Conservation (phyloP, 2,888 invertebrate genomes). For the Oxystoma pomonae region DNA sequence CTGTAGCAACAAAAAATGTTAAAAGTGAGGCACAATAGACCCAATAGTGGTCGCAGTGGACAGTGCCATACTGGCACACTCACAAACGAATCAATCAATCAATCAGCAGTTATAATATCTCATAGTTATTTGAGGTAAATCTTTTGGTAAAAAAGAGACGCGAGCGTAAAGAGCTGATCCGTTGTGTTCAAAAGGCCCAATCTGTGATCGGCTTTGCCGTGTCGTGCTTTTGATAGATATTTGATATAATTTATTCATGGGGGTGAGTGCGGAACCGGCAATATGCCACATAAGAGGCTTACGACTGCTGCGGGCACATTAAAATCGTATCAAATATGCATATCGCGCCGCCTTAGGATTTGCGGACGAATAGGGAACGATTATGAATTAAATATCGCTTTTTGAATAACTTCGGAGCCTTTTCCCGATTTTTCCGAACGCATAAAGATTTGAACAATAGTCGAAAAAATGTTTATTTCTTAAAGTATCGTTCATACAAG, state of each 20-base stretch:
- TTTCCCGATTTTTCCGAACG: too few relatives aligned
- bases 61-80: too few relatives aligned
- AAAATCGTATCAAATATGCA: slow-evolving; percentile 52
- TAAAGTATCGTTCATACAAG: too few relatives aligned
- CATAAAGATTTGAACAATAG: too few relatives aligned
- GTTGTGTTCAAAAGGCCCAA: slow-evolving; percentile 19
- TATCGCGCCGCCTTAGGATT: slow-evolving; percentile 38
- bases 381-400: background rate
- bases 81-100: too few relatives aligned
- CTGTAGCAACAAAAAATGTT: too few relatives aligned
- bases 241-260: slow-evolving; percentile 71
- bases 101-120: too few relatives aligned
- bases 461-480: too few relatives aligned
- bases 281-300: slow-evolving; percentile 49
- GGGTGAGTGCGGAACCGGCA: slow-evolving; percentile 49
- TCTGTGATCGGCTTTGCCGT: slow-evolving; percentile 43
- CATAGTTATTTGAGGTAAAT: too few relatives aligned
- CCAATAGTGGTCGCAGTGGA: too few relatives aligned
- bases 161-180: background rate
- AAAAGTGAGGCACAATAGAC: too few relatives aligned
- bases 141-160: background rate
- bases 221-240: slow-evolving; percentile 61
- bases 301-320: slow-evolving; percentile 49
- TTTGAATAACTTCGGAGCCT: slow-evolving; percentile 3
- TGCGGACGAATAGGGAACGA: background rate